Evolutionary conservation across 2,888 invertebrate species (phyloP).

Genomic region (Coelogynopora nodosa): DNA sequence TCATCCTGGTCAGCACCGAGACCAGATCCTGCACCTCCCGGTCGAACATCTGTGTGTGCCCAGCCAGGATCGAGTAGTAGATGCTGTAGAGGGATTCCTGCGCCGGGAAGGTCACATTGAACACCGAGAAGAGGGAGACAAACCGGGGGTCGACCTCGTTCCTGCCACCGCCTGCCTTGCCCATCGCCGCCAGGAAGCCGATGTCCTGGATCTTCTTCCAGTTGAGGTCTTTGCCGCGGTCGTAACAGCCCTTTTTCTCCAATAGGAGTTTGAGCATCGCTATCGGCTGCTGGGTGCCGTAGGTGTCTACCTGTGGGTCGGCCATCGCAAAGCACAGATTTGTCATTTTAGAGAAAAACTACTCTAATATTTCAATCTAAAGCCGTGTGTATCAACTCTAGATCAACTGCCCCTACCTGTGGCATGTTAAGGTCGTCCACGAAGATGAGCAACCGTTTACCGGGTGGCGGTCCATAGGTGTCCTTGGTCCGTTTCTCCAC

Average conservation of each 20-base stretch:
- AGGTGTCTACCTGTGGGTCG: conserved; percentile 74
- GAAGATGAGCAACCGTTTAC: conserved; percentile 81
- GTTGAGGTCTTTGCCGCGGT: conserved; percentile 79
- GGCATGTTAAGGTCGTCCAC: conserved; percentile 95
- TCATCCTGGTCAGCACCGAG: conserved; percentile 72
- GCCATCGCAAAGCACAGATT: too few relatives aligned
- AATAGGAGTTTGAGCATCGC: conserved; percentile 83
- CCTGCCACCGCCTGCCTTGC: conserved; percentile 76
- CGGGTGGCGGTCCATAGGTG: conserved; percentile 81
- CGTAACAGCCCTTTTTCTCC: conserved; percentile 82
- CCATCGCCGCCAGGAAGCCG: conserved; percentile 64
- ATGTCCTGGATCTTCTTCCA: conserved; percentile 83
- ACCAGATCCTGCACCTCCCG: conserved; percentile 68
- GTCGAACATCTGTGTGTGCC: conserved; percentile 73
- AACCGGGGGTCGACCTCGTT: conserved; percentile 86
- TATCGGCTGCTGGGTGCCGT: conserved; percentile 89
- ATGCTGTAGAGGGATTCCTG: conserved; percentile 75
- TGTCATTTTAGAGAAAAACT: too few relatives aligned
- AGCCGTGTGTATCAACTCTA: too few relatives aligned
- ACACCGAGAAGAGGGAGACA: conserved; percentile 81
- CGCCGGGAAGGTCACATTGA: conserved; percentile 79
- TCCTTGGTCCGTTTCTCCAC: conserved; percentile 86
- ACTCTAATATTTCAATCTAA: too few relatives aligned
- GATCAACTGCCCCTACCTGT: too few relatives aligned
- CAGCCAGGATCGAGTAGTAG: conserved; percentile 75